Evolutionary conservation across 2,888 invertebrate species (phyloP).

Genomic region (Andricus curvator): DNA sequence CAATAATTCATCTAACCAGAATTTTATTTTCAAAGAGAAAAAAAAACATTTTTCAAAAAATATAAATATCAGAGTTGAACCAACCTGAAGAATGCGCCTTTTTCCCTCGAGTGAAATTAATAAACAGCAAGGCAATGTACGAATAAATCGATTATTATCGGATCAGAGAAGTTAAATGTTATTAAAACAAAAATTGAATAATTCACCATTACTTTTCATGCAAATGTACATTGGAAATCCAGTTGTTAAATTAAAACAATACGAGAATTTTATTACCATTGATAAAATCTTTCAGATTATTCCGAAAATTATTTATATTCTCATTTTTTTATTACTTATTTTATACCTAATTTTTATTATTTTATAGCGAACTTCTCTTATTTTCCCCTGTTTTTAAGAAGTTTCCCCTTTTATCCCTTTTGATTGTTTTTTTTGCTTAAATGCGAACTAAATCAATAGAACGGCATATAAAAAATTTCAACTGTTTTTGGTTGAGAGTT

Average conservation of each 20-base stretch:
- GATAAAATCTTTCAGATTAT: neutral
- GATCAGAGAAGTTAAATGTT: neutral
- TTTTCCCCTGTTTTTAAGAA: too few relatives aligned
- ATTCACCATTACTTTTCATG: neutral
- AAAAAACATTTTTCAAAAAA: neutral
- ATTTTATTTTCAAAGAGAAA: neutral
- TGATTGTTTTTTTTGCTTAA: too few relatives aligned
- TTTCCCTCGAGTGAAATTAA: neutral
- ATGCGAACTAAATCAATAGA: too few relatives aligned
- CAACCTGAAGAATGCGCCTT: neutral
- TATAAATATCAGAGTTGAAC: neutral
- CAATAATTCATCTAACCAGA: neutral
- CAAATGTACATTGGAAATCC: neutral
- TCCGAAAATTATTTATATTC: neutral
- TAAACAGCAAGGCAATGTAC: neutral
- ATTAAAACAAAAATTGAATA: neutral
- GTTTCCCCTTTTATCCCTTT: too few relatives aligned
- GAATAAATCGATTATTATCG: neutral
- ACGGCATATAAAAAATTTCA: too few relatives aligned
- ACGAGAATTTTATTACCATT: neutral
- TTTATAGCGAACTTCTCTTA: too few relatives aligned
- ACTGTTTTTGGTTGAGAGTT: too few relatives aligned
- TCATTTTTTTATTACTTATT: neutral
- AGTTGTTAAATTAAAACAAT: neutral
- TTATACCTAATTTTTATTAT: too few relatives aligned